Percentiles rank a stretch among this genome's conserved stretches.
Evolutionary conservation across 1,140 invertebrate species (phyloP).

Genomic region (Papilio helenus): DNA sequence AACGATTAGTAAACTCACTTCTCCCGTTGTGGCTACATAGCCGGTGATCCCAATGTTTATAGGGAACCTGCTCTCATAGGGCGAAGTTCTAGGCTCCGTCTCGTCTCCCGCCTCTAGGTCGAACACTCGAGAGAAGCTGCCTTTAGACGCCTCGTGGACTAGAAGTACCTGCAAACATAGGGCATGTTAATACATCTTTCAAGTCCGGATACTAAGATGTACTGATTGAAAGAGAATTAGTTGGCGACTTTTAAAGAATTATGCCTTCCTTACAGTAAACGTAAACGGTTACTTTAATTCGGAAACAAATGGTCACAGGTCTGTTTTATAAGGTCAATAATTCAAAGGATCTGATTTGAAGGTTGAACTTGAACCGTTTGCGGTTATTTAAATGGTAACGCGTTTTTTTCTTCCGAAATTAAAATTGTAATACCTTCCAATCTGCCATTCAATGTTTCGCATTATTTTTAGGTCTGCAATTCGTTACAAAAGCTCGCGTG

Average conservation of each 20-base stretch:
- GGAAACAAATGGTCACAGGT: not conserved
- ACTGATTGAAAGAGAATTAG: not conserved
- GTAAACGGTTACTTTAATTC: too few species aligned
- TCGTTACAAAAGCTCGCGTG: conserved; percentile 20
- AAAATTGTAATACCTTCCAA: conserved; percentile 12
- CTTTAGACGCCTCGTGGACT: conserved; percentile 94
- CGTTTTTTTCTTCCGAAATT: not conserved
- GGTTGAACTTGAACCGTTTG: not conserved
- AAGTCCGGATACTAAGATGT: not conserved
- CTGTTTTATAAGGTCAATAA: not conserved
- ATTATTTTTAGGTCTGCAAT: conserved; percentile 23
- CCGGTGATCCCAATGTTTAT: conserved; percentile 98
- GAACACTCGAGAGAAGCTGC: conserved; percentile 95
- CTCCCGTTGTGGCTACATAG: conserved; percentile 97
- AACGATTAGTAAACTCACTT: conserved; percentile 85
- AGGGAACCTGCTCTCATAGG: conserved; percentile 96
- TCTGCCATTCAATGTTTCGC: not conserved
- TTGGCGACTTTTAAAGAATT: not conserved
- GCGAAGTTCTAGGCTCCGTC: conserved; percentile 84
- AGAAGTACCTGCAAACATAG: conserved; percentile 87
- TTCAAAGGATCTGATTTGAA: not conserved
- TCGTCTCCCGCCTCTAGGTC: conserved; percentile 93
- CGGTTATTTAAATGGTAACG: not conserved
- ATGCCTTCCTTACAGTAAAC: too few species aligned
- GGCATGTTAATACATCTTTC: not conserved